phyloP scores from a whole-genome alignment of 2,113 vertebrate species.

The Lasiurus cinereus region DNA sequence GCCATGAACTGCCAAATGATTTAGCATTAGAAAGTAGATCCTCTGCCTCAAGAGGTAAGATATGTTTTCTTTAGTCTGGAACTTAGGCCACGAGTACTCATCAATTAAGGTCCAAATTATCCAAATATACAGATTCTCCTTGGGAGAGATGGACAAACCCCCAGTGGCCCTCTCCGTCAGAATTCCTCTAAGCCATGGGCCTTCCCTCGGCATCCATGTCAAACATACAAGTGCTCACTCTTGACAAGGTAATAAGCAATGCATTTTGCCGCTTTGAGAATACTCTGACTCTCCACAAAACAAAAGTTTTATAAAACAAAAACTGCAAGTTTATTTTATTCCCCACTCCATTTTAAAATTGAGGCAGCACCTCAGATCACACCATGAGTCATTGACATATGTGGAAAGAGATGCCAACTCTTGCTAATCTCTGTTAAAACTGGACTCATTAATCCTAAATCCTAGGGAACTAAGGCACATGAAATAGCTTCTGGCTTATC shows the following conservation, averaged over 20 bases:
- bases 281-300: not conserved
- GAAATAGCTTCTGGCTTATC: conserved; percentile 41
- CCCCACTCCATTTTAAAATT: not conserved
- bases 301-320: not conserved
- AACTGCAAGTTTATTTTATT: not conserved
- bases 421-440: not conserved
- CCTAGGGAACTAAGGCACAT: conserved; percentile 44
- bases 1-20: not conserved
- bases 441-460: conserved; percentile 19
- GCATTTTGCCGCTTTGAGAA: not conserved
- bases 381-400: not conserved
- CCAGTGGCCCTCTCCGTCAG: not conserved
- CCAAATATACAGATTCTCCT: not conserved
- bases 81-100: not conserved
- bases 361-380: not conserved
- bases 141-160: not conserved
- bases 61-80: not conserved
- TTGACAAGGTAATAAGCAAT: not conserved
- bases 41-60: not conserved
- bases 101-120: not conserved
- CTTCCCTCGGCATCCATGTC: not conserved
- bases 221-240: not conserved
- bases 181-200: not conserved
- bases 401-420: not conserved
- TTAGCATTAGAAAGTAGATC: conserved; percentile 13